These are phyloP conservation scores for Macaria notata DNA, from an alignment of 2,888 invertebrate species.

Conservation along the genomic window DNA sequence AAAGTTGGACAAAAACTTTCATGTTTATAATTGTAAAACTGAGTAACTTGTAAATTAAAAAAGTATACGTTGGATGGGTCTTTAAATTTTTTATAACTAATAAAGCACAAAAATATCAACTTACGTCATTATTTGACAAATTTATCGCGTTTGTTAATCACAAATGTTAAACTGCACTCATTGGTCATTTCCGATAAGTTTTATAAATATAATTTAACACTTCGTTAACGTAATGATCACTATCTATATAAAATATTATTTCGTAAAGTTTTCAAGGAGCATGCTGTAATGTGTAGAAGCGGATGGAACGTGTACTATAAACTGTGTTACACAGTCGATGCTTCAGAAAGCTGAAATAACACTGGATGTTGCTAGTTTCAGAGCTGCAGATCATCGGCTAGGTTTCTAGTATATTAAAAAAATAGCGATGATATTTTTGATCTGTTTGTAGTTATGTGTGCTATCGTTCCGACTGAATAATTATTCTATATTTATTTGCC, in stretches of 20 bases:
- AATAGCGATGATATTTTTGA: too few species aligned
- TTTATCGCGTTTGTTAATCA: background rate
- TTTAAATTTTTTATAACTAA: too few species aligned
- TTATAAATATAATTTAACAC: background rate
- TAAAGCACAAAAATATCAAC: background rate
- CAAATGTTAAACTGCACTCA: slow-evolving; percentile 2
- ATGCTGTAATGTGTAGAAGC: background rate
- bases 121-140: background rate
- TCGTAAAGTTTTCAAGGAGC: slow-evolving; percentile 1
- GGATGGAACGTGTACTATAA: background rate
- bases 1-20: too few species aligned
- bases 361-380: slow-evolving; percentile 6
- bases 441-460: too few species aligned
- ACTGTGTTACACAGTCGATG: slow-evolving; percentile 1
- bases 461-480: too few species aligned
- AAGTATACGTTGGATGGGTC: too few species aligned
- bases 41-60: too few species aligned
- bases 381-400: too few species aligned
- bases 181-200: slow-evolving; percentile 5
- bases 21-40: too few species aligned
- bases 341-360: background rate
- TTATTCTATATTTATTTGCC: too few species aligned
- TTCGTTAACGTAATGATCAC: background rate
- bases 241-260: background rate
- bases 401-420: too few species aligned